Conservation (phyloP, 2,797 vertebrate species). For the Craterocephalus amniculus region DNA sequence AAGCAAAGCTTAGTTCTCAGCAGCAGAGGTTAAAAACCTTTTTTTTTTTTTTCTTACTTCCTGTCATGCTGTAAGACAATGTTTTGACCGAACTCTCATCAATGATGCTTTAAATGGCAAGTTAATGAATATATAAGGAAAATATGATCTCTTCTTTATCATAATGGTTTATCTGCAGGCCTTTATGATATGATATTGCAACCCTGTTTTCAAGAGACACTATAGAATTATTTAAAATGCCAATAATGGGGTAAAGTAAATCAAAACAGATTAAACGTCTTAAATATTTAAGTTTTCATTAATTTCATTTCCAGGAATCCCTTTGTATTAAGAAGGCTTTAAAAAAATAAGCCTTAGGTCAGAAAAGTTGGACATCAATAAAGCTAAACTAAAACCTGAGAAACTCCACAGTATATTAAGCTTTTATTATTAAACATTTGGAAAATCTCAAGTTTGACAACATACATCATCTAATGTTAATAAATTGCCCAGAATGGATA, state of each 20-base stretch:
- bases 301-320: neutral
- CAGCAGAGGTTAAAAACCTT: conserved; percentile 44
- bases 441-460: neutral
- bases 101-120: neutral
- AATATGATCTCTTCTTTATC: neutral
- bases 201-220: too few species aligned
- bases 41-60: neutral
- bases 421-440: neutral
- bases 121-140: neutral
- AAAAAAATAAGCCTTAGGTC: too few species aligned
- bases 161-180: neutral
- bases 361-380: too few species aligned
- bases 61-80: too few species aligned
- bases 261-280: neutral
- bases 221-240: too few species aligned
- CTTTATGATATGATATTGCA: neutral
- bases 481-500: conserved; percentile 24
- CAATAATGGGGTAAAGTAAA: neutral
- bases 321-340: neutral
- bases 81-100: conserved; percentile 13
- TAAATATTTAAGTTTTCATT: too few species aligned
- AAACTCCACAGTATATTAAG: too few species aligned
- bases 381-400: too few species aligned
- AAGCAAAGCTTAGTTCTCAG: conserved; percentile 33
- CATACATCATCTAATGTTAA: neutral